These are phyloP conservation scores for Nesidiocoris tenuis DNA, from an alignment of 2,888 invertebrate genomes.

Conservation along the genomic window DNA sequence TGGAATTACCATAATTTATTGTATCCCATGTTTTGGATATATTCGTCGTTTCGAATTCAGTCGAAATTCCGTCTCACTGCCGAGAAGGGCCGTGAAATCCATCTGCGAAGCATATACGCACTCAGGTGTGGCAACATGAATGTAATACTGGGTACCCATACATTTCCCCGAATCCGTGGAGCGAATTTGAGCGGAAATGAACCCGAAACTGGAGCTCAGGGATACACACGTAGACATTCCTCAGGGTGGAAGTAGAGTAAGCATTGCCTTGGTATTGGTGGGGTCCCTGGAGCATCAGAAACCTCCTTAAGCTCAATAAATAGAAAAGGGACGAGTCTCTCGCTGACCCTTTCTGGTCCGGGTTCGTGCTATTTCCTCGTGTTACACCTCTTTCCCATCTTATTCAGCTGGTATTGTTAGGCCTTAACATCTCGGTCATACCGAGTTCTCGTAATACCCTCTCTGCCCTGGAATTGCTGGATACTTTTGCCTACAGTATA, in stretches of 20 bases:
- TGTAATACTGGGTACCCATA: neutral
- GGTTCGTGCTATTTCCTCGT: neutral
- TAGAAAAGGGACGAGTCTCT: neutral
- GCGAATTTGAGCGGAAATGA: slow-evolving; percentile 16
- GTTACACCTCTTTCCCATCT: neutral
- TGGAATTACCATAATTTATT: no score
- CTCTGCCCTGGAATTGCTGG: neutral
- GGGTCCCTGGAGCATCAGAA: slow-evolving; percentile 9
- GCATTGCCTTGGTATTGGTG: neutral
- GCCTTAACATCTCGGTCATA: neutral
- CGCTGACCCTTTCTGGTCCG: neutral
- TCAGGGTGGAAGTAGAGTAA: neutral
- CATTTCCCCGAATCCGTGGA: neutral
- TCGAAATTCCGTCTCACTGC: no score
- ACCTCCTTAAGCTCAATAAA: slow-evolving; percentile 23
- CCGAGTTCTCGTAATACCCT: neutral
- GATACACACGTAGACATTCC: neutral
- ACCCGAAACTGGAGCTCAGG: neutral
- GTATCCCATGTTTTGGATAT: no score
- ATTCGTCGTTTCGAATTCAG: no score
- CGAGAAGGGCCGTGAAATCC: no score
- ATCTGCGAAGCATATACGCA: no score
- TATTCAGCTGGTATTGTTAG: neutral
- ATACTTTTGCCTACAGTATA: neutral
- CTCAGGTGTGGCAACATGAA: no score